Conservation (phyloP, 1,140 invertebrate species). For the Drosophila busckii region DNA sequence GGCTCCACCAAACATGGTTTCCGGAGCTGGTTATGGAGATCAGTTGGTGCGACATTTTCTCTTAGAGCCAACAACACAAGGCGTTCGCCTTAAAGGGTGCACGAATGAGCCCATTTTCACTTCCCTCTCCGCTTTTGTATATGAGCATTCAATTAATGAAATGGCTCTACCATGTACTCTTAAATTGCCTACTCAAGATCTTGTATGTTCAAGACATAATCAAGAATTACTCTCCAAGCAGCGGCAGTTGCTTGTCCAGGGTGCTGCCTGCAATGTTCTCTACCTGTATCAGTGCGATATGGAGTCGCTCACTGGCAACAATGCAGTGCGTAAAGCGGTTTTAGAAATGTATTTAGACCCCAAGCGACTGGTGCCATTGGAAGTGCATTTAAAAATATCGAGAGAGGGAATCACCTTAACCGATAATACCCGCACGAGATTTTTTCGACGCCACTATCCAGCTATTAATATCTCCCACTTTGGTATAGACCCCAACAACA, state of each 20-base stretch:
- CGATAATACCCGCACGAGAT: constrained; percentile 91
- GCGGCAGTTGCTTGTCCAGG: constrained; percentile 79
- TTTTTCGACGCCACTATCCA: constrained; percentile 92
- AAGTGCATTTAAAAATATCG: constrained; percentile 97
- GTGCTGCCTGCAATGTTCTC: constrained; percentile 94
- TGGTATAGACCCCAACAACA: constrained; percentile 92
- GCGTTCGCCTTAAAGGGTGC: constrained; percentile 96
- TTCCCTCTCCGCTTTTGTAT: constrained; percentile 96
- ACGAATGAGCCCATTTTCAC: constrained; percentile 98
- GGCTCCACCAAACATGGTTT: constrained; percentile 82
- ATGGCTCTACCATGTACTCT: constrained; percentile 95
- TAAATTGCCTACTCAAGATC: constrained; percentile 86
- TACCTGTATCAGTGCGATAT: constrained; percentile 94
- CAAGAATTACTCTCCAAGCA: constrained; percentile 38
- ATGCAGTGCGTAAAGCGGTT: constrained; percentile 92
- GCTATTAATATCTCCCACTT: constrained; percentile 93
- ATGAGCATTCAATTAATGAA: constrained; percentile 97
- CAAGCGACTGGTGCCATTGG: constrained; percentile 82
- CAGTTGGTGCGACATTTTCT: constrained; percentile 97
- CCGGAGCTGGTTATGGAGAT: constrained; percentile 80
- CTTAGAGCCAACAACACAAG: constrained; percentile 96
- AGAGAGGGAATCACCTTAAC: constrained; percentile 96
- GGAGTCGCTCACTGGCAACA: constrained; percentile 95
- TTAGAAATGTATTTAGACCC: constrained; percentile 83
- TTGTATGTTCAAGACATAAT: constrained; percentile 21